A percentile compares a stretch with the other conserved stretches of the same genome.
These are phyloP conservation scores for Tribolium castaneum DNA, from an alignment of 1,140 invertebrate genomes.

Conservation along the genomic window DNA sequence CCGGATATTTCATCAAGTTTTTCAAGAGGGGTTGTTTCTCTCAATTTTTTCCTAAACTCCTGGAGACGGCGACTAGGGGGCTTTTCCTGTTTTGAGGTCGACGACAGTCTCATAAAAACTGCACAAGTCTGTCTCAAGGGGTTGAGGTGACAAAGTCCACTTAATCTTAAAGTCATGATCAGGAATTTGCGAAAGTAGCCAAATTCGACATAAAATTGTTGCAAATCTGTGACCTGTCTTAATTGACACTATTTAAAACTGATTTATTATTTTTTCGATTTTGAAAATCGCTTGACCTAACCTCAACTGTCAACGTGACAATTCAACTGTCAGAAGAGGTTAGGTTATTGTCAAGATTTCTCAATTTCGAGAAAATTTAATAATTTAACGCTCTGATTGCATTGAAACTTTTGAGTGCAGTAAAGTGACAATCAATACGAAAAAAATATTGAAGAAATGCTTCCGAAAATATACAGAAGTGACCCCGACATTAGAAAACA, in stretches of 20 bases:
- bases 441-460: slow-evolving; percentile 24
- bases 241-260: too few species aligned
- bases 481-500: slow-evolving; percentile 64
- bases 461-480: slow-evolving; percentile 42
- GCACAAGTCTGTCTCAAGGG: neutral
- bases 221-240: too few species aligned
- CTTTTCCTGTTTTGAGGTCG: slow-evolving; percentile 39
- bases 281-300: neutral
- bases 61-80: slow-evolving; percentile 59
- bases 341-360: neutral
- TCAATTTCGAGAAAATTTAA: too few species aligned
- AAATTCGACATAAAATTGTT: too few species aligned
- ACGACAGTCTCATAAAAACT: neutral
- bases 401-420: too few species aligned
- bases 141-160: neutral
- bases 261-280: too few species aligned
- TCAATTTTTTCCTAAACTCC: slow-evolving; percentile 73
- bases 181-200: too few species aligned
- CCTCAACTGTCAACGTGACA: neutral
- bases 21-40: slow-evolving; percentile 71
- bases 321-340: neutral
- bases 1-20: slow-evolving; percentile 66
- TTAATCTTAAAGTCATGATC: neutral
- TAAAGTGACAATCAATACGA: neutral
- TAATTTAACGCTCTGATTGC: too few species aligned